Conservation (phyloP, 2,113 vertebrate genomes). For the Megaptera novaeangliae region DNA sequence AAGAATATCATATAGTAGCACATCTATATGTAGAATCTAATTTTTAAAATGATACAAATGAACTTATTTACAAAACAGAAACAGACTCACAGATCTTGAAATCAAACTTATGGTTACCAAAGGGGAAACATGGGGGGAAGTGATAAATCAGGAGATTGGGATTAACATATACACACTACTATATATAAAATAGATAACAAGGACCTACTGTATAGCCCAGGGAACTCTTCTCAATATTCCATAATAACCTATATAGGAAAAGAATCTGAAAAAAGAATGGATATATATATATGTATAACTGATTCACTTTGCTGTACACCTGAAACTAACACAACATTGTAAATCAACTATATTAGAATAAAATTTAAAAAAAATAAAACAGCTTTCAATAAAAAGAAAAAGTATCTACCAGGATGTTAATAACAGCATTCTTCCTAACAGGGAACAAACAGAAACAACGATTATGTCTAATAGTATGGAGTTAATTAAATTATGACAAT, state of each 20-base stretch:
- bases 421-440: neutral
- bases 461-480: neutral
- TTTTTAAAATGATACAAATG: neutral
- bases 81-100: neutral
- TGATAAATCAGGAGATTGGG: neutral
- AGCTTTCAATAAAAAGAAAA: neutral
- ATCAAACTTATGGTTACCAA: neutral
- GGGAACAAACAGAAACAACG: slow-evolving; percentile 5
- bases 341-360: neutral
- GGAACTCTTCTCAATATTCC: neutral
- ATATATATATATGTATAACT: neutral
- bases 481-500: slow-evolving; percentile 18
- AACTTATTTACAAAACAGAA: neutral
- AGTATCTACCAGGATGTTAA: neutral
- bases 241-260: neutral
- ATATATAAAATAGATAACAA: neutral
- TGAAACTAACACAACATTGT: neutral
- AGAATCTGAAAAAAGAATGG: neutral
- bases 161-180: neutral
- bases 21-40: neutral
- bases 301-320: neutral
- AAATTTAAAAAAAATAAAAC: neutral
- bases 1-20: neutral
- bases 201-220: neutral
- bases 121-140: neutral